Evolutionary conservation across 2,113 vertebrate species (phyloP), one percentile per base, ranked within the genome.

Genomic region (Apodemus sylvaticus): DNA sequence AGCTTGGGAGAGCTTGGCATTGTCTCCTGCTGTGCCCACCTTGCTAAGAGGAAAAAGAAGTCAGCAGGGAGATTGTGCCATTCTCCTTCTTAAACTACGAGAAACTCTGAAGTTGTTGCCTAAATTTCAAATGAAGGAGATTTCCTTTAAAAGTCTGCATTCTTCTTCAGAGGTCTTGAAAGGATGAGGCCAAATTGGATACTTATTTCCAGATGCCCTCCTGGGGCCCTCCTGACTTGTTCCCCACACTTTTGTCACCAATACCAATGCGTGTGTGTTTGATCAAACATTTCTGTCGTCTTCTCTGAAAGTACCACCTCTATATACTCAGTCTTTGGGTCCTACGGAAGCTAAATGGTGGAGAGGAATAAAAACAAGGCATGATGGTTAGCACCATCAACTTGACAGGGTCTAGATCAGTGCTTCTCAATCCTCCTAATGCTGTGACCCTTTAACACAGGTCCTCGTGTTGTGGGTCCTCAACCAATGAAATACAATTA

Each of bases 51-150:
- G 34, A 78, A 74, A n/a, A 48, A 83, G 60, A 14, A 31, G 53
- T 76, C 3, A 45, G 16, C 55, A 45, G 7, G 10, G 76, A 3
- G 62, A 26, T 8, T 81, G 6, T 91, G 77, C 60, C 42, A 36
- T 55, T 22, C 19, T n/a, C 73, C 51, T n/a, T 78, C 76, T 53
- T 78, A 34, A 79, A 36, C 77, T 79, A 51, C 34, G 26, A 77
- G 91, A 78, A 60, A 89, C 68, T 73, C 85, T 53, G 7, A 78
- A n/a, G 74, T 66, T 94, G 62, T n/a, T 79, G 76, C 29, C 48
- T 81, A 91, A 70, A 58, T 86, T 81, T 85, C 34, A 91, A 96
- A 95, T 51, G 42, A 77, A 45, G 8, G 20, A 95, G 13, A 73
- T 77, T 96, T 92, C 39, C 90, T 55, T 86, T 74, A 60, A 60